Evolutionary conservation across 2,113 vertebrate species (phyloP), one percentile per base, ranked within the genome.

Genomic region (Lathamus discolor): DNA sequence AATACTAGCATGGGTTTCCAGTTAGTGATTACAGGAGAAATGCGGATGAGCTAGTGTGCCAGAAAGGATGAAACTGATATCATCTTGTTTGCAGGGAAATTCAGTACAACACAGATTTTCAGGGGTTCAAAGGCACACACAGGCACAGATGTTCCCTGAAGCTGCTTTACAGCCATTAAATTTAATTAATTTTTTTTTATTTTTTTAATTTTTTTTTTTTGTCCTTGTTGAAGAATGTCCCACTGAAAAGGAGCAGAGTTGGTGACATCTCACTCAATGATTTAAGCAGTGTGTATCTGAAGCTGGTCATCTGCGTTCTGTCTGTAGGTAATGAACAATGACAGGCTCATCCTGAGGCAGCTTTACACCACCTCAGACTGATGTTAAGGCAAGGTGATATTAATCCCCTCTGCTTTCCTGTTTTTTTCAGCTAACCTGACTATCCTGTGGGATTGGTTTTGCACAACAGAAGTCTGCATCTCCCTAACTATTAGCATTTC

Each of bases 11-110:
- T 95, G 44, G 97, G 92, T 84, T 96, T 79, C 96, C 79, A 95
- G 55, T 97, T 97, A 96, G 81, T 87, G 64, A 83, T 80, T 76
- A 93, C 31, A 72, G 51, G 57, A 94, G 83, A 89, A 96, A 83
- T 55, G 79, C 63, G 93, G 83, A 63, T 95, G 92, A 93, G 89
- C 93, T 72, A 66, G 15, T 43, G 18, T 90, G 86, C 95, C 95
- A 96, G 87, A 88, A 96, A 49, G 52, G 66, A 63, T 91, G 61
- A 90, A 94, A 92, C 79, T 96, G 74, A 88, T 91, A 35, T 95
- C 55, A 92, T 97, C 74, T 95, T 97, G 89, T 97, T 98, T 97
- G 93, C 59, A 88, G n/a, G 22, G 85, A 94, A 39, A 17, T 79
- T 86, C 33, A 51, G 31, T 84, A 87, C 72, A 95, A 78, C 10